Base-by-base conservation (phyloP, 1,140 invertebrate species). In the Euura lappo region DNA sequence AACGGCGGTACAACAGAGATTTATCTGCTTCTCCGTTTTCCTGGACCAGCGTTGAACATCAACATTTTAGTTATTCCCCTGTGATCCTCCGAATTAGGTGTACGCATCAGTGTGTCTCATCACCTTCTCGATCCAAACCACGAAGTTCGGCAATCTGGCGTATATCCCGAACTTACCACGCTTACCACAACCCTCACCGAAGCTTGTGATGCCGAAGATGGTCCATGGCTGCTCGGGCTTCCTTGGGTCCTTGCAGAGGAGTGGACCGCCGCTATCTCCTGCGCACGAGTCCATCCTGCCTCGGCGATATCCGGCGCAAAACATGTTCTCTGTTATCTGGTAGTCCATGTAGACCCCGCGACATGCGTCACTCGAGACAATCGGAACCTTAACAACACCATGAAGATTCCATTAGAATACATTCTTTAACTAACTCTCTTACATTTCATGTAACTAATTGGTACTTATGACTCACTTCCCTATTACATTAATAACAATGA, bases 111-210 rank as follows among this genome's bases (percentile, higher is more conserved):
- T 68, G 69, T 86, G 78, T 51, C 89, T 90, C 74, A 94, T 91
- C 44, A 93, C 90, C 77, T 89, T 89, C 75, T 91, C 87, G 68
- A 98, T 96, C 97, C 97, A 98, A 4, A 90, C 87, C 2, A 96
- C 91, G 82, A 96, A 98, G 81, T 96, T 97, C 7, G 93, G 90
- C 3, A 98, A 92, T 78, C 93, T 92, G 2, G 95, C 95, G 80
- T 98, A 98, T 73, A 98, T 97, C 3, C 97, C 97, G 79, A 93
- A 98, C 84, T 97, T 98, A 65, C 95, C 94, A 68, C 92, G 92
- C 80, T 95, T 93, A 4, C 96, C 97, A 82, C 97, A 98, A 28
- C 96, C 96, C 81, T 98, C 96, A 0, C 97, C 97, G 77, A 98
- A 99, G 81, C 96, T 97, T 1, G 97, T 98, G 51, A 98, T 96